A percentile compares a stretch with the other conserved stretches of the same genome.
phyloP scores from a whole-genome alignment of 2,888 invertebrate species.

The Tenthredo notha region DNA sequence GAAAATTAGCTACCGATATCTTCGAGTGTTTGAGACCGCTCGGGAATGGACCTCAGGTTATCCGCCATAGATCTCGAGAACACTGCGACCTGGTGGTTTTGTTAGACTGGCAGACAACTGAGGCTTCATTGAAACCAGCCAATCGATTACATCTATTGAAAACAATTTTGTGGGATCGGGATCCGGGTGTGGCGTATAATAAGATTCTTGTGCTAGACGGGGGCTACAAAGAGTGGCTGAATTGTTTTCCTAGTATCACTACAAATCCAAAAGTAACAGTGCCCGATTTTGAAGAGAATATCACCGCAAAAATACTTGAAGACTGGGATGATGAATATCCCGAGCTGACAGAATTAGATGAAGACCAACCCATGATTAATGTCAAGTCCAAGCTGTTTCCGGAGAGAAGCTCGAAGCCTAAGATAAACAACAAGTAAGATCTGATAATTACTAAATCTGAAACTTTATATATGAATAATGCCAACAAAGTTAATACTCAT shows the following conservation, averaged over 20 bases:
- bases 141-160: slow-evolving; percentile 61
- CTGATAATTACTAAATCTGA: background rate
- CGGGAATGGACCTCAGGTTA: slow-evolving; percentile 57
- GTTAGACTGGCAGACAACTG: slow-evolving; percentile 86
- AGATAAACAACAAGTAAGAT: slow-evolving; percentile 25
- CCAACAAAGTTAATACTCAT: background rate
- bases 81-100: slow-evolving; percentile 86
- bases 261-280: slow-evolving; percentile 86
- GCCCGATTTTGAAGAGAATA: slow-evolving; percentile 74
- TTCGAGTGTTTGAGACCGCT: slow-evolving; percentile 58
- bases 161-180: slow-evolving; percentile 83
- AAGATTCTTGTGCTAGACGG: slow-evolving; percentile 86
- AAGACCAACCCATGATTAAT: slow-evolving; percentile 52
- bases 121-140: slow-evolving; percentile 60
- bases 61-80: slow-evolving; percentile 61
- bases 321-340: slow-evolving; percentile 67
- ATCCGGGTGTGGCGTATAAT: slow-evolving; percentile 85
- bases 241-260: slow-evolving; percentile 88
- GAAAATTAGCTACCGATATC: slow-evolving; percentile 63
- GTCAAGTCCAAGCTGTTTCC: slow-evolving; percentile 46
- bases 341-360: slow-evolving; percentile 59
- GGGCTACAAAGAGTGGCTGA: slow-evolving; percentile 90
- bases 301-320: slow-evolving; percentile 80
- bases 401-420: slow-evolving; percentile 43
- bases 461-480: slow-evolving; percentile 10